Evolutionary conservation across 2,113 vertebrate genomes (phyloP).

Genomic region (Cinclus mexicanus): DNA sequence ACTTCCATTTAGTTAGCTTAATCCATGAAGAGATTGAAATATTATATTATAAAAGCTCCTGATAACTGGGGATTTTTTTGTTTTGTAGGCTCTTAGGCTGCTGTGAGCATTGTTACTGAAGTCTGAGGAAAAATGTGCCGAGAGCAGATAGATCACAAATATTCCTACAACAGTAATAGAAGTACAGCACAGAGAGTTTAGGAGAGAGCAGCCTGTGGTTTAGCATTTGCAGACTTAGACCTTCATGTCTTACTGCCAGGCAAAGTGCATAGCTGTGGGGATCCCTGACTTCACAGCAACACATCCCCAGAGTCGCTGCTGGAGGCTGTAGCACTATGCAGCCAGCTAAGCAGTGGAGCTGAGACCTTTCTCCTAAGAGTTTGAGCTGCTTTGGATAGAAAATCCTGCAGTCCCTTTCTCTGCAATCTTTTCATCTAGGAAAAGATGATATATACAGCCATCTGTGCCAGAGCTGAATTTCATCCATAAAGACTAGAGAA

Average conservation of each 20-base stretch:
- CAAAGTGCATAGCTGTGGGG: background rate
- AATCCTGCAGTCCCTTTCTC: background rate
- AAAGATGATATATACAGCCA: background rate
- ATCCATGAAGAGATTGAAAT: background rate
- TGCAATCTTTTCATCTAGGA: background rate
- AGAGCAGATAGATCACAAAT: accelerated
- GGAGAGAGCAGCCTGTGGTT: background rate
- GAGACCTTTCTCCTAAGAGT: background rate
- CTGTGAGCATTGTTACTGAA: accelerated
- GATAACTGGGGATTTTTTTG: background rate
- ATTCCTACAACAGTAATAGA: background rate
- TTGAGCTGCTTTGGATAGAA: background rate
- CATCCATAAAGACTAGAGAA: background rate
- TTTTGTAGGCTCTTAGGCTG: background rate
- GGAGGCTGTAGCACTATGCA: background rate
- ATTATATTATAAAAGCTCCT: background rate
- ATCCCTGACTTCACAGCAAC: background rate
- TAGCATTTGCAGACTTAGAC: background rate
- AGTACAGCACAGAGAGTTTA: background rate
- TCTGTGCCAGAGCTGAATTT: background rate
- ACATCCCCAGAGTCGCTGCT: background rate
- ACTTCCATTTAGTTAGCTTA: background rate
- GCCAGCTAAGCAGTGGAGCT: no score
- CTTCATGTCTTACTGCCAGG: background rate
- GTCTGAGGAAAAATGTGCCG: background rate